phyloP scores from a whole-genome alignment of 2,113 vertebrate species.

The Zootoca vivipara region DNA sequence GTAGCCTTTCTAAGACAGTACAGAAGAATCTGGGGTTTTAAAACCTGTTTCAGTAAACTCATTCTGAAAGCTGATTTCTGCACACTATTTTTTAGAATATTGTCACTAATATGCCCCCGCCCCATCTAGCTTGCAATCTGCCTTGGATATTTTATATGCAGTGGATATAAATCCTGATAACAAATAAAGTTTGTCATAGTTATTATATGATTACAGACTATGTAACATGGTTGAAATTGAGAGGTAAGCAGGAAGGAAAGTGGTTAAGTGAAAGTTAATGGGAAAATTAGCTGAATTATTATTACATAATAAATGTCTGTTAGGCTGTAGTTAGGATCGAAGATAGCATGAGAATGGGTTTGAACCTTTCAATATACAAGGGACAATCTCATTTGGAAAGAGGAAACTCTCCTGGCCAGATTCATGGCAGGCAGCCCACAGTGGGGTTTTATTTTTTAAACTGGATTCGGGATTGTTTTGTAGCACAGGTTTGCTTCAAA shows the following conservation, averaged over 20 bases:
- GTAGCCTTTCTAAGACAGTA: neutral
- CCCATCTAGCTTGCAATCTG: no score
- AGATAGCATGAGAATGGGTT: neutral
- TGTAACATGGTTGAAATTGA: neutral
- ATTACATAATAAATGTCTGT: neutral
- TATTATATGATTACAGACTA: neutral
- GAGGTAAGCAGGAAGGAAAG: neutral
- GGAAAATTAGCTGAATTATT: neutral
- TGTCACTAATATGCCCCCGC: no score
- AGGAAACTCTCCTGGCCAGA: neutral
- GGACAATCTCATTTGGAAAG: neutral
- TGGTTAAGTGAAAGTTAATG: neutral
- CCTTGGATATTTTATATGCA: neutral
- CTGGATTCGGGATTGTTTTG: neutral
- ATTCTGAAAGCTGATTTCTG: no score
- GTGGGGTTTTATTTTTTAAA: no score
- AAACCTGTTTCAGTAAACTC: neutral
- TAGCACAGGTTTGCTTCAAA: neutral
- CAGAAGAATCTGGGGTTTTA: neutral
- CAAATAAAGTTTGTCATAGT: neutral
- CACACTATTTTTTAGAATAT: no score
- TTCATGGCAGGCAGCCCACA: neutral
- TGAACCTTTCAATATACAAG: neutral
- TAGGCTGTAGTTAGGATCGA: neutral
- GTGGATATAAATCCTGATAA: neutral